These are phyloP conservation scores for Menidia beryllina DNA, from an alignment of 2,113 vertebrate species.

Conservation along the genomic window DNA sequence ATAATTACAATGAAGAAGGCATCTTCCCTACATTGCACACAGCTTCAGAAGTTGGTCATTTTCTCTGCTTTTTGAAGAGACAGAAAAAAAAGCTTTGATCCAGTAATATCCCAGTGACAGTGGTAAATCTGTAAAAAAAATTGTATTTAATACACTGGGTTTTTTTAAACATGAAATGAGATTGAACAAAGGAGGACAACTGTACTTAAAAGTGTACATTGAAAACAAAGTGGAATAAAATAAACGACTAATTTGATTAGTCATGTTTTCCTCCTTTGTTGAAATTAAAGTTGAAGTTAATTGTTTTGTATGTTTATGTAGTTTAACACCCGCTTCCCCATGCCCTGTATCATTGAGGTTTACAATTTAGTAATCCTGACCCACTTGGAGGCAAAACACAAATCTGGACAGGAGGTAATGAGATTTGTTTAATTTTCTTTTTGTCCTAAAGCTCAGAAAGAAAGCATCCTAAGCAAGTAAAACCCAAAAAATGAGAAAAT, in stretches of 20 bases:
- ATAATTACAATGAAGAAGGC: too few relatives aligned
- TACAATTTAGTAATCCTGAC: too few relatives aligned
- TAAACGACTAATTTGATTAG: constrained; percentile 23
- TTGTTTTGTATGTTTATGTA: constrained; percentile 47
- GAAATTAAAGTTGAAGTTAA: neutral
- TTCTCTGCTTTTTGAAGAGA: too few relatives aligned
- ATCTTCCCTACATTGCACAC: too few relatives aligned
- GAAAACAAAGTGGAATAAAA: too few relatives aligned
- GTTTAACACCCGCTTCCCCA: too few relatives aligned
- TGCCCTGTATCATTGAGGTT: too few relatives aligned
- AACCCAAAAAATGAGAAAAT: constrained; percentile 18
- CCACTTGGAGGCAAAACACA: neutral
- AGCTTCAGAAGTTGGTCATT: too few relatives aligned
- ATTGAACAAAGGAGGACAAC: neutral
- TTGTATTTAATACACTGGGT: neutral
- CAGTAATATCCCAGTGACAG: neutral
- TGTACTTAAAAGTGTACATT: too few relatives aligned
- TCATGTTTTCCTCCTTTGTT: constrained; percentile 80
- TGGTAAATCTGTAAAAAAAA: neutral
- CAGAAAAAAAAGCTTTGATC: too few relatives aligned
- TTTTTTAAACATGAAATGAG: neutral
- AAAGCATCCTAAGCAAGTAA: constrained; percentile 44
- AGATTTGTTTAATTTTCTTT: constrained; percentile 75
- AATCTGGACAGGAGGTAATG: constrained; percentile 24
- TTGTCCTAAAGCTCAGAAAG: constrained; percentile 57